phyloP scores from a whole-genome alignment of 2,888 invertebrate genomes.

The Stenichneumon culpator region DNA sequence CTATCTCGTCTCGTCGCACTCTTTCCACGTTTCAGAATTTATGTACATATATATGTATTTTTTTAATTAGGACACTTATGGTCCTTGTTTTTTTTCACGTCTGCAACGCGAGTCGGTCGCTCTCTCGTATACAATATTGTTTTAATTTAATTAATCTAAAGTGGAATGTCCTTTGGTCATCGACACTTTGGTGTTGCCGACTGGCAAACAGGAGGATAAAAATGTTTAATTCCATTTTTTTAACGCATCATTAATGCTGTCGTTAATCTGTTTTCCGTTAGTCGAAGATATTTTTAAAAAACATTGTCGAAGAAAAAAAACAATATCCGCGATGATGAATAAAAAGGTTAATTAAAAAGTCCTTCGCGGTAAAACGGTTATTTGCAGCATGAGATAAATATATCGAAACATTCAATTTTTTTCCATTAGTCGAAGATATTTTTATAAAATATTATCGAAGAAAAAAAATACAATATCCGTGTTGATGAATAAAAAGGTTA shows the following conservation, averaged over 20 bases:
- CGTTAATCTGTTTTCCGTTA: too few species aligned
- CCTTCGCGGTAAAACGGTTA: neutral
- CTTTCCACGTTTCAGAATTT: conserved; percentile 53
- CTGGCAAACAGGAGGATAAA: neutral
- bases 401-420: neutral
- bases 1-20: conserved; percentile 76
- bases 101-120: conserved; percentile 10
- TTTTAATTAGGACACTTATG: neutral
- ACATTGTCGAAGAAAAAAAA: too few species aligned
- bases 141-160: neutral
- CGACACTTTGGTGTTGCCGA: neutral
- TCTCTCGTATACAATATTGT: conserved; percentile 9
- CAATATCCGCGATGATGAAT: too few species aligned
- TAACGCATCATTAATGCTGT: neutral
- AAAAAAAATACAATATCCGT: too few species aligned
- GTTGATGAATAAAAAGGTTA: too few species aligned
- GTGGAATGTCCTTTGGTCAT: conserved; percentile 25
- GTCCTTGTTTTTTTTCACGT: conserved; percentile 8
- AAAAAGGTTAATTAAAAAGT: neutral
- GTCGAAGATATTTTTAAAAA: too few species aligned
- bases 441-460: too few species aligned
- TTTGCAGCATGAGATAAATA: neutral
- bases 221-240: neutral
- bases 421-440: too few species aligned
- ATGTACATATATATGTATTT: neutral